Conservation (phyloP, 2,113 vertebrate species). For the Tringa solitaria region DNA sequence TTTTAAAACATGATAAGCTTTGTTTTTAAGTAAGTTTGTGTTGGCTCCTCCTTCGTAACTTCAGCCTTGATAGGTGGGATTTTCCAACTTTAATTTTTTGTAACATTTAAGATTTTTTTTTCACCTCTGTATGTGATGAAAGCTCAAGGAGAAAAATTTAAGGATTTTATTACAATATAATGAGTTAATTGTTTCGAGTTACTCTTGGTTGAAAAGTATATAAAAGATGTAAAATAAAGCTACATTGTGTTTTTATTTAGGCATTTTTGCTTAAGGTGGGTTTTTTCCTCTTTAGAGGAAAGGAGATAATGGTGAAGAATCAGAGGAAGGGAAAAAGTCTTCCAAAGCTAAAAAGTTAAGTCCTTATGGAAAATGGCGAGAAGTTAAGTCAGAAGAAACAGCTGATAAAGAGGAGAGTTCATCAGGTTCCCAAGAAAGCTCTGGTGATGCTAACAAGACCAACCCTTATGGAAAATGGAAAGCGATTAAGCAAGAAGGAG, state of each 20-base stretch:
- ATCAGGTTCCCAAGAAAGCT: conserved; percentile 48
- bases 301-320: conserved; percentile 49
- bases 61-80: neutral
- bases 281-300: conserved; percentile 72
- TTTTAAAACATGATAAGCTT: neutral
- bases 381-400: conserved; percentile 73
- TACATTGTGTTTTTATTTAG: conserved; percentile 61
- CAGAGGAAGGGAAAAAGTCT: conserved; percentile 60
- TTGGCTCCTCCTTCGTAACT: neutral
- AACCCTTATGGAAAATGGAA: conserved; percentile 89
- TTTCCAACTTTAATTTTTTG: neutral
- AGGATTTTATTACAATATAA: neutral
- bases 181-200: neutral
- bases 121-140: neutral
- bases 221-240: conserved; percentile 45
- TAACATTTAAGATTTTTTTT: neutral
- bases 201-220: neutral
- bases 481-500: conserved; percentile 63
- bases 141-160: neutral
- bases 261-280: conserved; percentile 60
- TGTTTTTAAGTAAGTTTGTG: neutral
- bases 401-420: conserved; percentile 13
- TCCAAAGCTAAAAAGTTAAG: conserved; percentile 68
- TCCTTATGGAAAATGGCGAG: conserved; percentile 89
- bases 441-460: conserved; percentile 53